phyloP scores from a whole-genome alignment of 2,888 invertebrate species.

The Fragum sueziense region DNA sequence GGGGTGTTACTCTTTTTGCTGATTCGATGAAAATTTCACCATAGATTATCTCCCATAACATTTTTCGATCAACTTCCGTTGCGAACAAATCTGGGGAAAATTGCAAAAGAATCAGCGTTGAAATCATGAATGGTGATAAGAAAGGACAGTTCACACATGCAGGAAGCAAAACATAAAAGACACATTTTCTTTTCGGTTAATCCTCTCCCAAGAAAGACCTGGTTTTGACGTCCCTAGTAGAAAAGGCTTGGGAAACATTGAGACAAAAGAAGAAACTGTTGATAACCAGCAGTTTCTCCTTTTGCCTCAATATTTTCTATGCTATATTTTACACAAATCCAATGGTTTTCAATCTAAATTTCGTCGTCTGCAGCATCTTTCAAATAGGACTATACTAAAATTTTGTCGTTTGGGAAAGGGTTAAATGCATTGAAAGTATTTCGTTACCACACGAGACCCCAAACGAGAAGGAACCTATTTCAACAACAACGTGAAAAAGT shows the following conservation, averaged over 20 bases:
- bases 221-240: too few species aligned
- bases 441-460: neutral
- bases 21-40: neutral
- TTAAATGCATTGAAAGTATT: neutral
- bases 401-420: too few species aligned
- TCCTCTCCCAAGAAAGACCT: too few species aligned
- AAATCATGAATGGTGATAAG: conserved; percentile 7
- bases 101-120: neutral
- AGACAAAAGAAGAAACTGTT: too few species aligned
- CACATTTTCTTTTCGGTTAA: neutral
- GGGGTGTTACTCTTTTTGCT: neutral
- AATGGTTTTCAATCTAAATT: too few species aligned
- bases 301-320: too few species aligned
- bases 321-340: too few species aligned
- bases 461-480: neutral
- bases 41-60: conserved; percentile 5
- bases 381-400: too few species aligned
- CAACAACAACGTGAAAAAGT: neutral
- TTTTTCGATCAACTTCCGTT: conserved; percentile 15
- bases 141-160: conserved; percentile 12
- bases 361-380: too few species aligned
- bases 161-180: conserved; percentile 2
- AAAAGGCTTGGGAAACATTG: too few species aligned
- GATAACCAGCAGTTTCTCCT: too few species aligned
- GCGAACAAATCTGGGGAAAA: neutral